Percentiles rank a stretch among this genome's conserved stretches.
Conservation (phyloP, 2,113 vertebrate species). For the Onychostruthus taczanowskii region DNA sequence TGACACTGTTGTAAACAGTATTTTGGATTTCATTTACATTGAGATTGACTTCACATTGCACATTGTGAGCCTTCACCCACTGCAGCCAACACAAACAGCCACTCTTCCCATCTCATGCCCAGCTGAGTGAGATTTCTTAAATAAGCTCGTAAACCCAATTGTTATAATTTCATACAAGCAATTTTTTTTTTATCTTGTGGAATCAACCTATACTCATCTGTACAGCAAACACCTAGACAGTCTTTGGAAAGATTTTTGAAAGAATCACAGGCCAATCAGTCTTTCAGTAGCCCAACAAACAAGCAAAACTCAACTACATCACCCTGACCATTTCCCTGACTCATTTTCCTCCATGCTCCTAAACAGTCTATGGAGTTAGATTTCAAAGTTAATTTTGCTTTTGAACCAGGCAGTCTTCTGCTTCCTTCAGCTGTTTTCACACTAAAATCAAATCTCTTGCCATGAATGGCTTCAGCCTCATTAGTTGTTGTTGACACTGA, state of each 20-base stretch:
- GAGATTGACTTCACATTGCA: background rate
- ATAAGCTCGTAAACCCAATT: background rate
- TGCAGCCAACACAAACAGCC: background rate
- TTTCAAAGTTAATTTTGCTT: background rate
- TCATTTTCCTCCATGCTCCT: background rate
- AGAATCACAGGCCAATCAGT: background rate
- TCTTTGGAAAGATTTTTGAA: background rate
- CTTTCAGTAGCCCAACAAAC: background rate
- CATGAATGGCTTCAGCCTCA: background rate
- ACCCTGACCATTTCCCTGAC: background rate
- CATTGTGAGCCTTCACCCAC: background rate
- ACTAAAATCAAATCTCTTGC: background rate
- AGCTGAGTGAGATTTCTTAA: background rate
- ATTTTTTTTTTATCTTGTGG: background rate
- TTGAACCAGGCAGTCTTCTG: background rate
- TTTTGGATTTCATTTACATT: background rate
- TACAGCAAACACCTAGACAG: background rate
- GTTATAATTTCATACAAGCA: background rate
- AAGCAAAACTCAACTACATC: background rate
- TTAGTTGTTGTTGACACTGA: background rate
- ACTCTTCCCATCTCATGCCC: background rate
- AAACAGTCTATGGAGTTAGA: background rate
- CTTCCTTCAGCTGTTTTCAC: background rate
- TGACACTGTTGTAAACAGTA: accelerated
- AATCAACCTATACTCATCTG: background rate